Base-by-base conservation (phyloP, 2,113 vertebrate genomes). In the Orthochromis indermauri region DNA sequence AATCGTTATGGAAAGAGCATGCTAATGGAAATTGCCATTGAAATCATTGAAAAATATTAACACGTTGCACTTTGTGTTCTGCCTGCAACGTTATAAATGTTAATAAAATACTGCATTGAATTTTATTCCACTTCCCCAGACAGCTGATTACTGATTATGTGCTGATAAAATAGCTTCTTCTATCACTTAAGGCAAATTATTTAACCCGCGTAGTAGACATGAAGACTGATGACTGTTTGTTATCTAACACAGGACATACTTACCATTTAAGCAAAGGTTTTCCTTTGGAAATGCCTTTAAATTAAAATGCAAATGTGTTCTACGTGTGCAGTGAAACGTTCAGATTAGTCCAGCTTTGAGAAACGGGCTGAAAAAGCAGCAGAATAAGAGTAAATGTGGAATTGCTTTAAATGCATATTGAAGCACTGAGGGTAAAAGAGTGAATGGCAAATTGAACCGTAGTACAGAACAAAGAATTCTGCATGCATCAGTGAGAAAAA, bases 301-400 rank as follows among this genome's bases (percentile, higher is more conserved):
- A 80, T 84, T 80, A 86, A 63, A 86, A 90, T 89, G 86, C 82
- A 82, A 92, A 91, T 88, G 35, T 42, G 9, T 86, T 79, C 16
- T 80, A 19, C 87, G 84, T 86, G 45, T 63, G 66, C 53, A 71
- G 66, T 45, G 86, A 84, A 87, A 86, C 81, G 45, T 86, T 92
- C 26, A 76, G 81, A 91, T 89, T 53, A 86, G 82, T 63, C 33
- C 54, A 31, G 37, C 66, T 37, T 79, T 82, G 57, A 82, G 61
- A 83, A 63, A 12, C 12, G 26, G 33, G 19, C 35, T 83, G 47
- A 35, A 79, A 88, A 83, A 12, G 31, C 21, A 80, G 35, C 28
- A 85, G 73, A 53, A 28, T 71, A 85, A 63, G 28, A 17, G 71
- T 86, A 51, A 86, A 76, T 84, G 53, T 80, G 55, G n/a, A 37